Conservation (phyloP, 1,140 invertebrate species). For the Polypedilum vanderplanki region DNA sequence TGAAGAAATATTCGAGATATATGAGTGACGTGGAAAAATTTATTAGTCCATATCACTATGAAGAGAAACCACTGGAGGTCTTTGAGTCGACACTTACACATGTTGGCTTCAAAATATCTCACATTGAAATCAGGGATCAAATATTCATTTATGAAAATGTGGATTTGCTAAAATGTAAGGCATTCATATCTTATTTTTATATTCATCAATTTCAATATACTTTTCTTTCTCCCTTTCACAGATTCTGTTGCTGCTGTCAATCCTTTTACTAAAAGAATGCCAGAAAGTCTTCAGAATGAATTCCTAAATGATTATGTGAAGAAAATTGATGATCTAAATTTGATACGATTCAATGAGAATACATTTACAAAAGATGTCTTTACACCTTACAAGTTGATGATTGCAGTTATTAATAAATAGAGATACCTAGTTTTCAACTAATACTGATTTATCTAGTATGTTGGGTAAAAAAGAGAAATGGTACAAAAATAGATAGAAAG, state of each 20-base stretch:
- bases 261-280: conserved; percentile 63
- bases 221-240: conserved; percentile 43
- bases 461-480: no score
- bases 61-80: conserved; percentile 52
- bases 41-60: conserved; percentile 59
- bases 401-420: conserved; percentile 48
- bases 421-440: neutral
- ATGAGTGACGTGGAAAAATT: conserved; percentile 59
- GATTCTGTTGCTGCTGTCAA: conserved; percentile 65
- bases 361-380: conserved; percentile 40
- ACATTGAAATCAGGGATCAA: conserved; percentile 56
- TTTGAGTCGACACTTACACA: conserved; percentile 54
- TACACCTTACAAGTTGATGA: conserved; percentile 49
- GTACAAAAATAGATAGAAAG: no score
- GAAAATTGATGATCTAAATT: conserved; percentile 46
- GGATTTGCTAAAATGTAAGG: conserved; percentile 52
- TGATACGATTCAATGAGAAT: conserved; percentile 43
- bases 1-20: conserved; percentile 55
- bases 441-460: no score
- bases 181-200: neutral
- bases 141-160: conserved; percentile 57
- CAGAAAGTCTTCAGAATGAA: conserved; percentile 52
- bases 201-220: neutral
- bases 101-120: conserved; percentile 57
- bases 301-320: conserved; percentile 55